Evolutionary conservation across 2,797 vertebrate species (phyloP).

Genomic region (Zalophus californianus): DNA sequence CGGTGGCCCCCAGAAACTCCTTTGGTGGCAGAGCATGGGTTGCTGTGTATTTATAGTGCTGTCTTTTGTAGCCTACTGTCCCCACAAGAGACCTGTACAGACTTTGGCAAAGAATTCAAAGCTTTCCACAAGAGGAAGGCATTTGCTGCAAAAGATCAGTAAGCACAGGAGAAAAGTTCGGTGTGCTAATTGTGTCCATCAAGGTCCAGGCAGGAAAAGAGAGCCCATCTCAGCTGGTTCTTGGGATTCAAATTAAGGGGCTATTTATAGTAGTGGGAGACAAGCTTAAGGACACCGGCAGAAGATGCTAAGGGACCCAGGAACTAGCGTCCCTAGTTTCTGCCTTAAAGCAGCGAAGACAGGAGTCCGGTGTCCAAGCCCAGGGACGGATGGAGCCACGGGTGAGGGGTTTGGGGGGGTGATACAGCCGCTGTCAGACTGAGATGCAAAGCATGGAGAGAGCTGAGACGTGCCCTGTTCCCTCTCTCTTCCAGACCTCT

Average conservation of each 20-base stretch:
- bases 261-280: not conserved
- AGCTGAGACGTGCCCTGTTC: not conserved
- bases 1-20: not conserved
- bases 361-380: not conserved
- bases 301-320: not conserved
- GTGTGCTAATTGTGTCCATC: not conserved
- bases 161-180: not conserved
- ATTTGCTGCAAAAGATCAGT: not conserved
- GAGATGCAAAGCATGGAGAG: not conserved
- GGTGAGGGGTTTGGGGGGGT: not conserved
- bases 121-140: not conserved
- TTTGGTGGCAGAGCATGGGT: not conserved
- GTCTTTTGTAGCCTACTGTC: not conserved
- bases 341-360: not conserved
- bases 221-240: not conserved
- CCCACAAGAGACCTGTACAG: not conserved
- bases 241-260: not conserved
- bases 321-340: not conserved
- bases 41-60: not conserved
- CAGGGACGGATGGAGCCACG: accelerated
- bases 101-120: not conserved
- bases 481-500: not conserved
- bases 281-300: not conserved
- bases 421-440: not conserved
- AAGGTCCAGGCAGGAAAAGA: not conserved